Conservation (phyloP, 2,888 invertebrate genomes). For the Lycia hirtaria region DNA sequence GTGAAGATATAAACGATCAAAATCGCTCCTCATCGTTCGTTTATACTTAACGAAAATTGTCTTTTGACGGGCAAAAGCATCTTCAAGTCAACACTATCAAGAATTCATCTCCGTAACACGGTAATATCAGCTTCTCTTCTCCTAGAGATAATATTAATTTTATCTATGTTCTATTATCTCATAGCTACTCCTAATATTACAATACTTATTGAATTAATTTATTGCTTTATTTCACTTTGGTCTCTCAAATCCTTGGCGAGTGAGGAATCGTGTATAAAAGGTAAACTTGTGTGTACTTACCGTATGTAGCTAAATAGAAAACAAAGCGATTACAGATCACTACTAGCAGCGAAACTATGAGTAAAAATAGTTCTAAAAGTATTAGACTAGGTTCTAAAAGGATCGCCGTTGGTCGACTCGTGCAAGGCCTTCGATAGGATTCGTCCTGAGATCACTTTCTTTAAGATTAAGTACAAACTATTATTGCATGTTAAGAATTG, state of each 20-base stretch:
- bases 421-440: constrained; percentile 80
- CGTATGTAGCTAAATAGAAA: constrained; percentile 68
- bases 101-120: constrained; percentile 23
- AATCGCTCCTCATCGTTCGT: constrained; percentile 35
- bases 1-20: constrained; percentile 29
- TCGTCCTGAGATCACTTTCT: constrained; percentile 84
- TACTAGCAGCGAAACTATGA: constrained; percentile 77
- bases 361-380: constrained; percentile 65
- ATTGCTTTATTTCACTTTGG: constrained; percentile 77
- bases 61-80: constrained; percentile 76
- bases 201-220: constrained; percentile 66
- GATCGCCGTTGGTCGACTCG: constrained; percentile 72
- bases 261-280: constrained; percentile 74
- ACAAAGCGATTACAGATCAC: constrained; percentile 71
- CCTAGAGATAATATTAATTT: constrained; percentile 51
- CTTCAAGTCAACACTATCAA: constrained; percentile 42
- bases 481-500: constrained; percentile 83
- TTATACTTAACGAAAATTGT: constrained; percentile 58
- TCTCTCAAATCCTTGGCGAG: constrained; percentile 76
- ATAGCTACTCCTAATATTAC: constrained; percentile 60
- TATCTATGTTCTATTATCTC: constrained; percentile 54
- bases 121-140: constrained; percentile 37
- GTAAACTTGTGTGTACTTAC: constrained; percentile 73
- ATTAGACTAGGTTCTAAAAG: constrained; percentile 66
- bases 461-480: constrained; percentile 83